A percentile compares a stretch with the other conserved stretches of the same genome.
These are phyloP conservation scores for Oasisia sp. DNA, from an alignment of 2,888 invertebrate genomes.

Conservation along the genomic window DNA sequence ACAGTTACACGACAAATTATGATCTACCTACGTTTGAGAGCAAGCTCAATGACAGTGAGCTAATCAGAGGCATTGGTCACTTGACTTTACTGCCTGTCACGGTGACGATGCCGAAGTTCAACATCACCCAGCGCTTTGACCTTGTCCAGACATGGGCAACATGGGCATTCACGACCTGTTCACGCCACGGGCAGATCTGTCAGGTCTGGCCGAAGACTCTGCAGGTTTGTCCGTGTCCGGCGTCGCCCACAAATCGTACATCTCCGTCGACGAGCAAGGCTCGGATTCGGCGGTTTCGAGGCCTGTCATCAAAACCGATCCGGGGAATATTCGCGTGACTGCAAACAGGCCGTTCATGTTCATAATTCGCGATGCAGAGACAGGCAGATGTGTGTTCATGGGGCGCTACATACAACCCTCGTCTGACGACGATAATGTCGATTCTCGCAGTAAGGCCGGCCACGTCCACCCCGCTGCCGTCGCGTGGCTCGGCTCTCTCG, in stretches of 20 bases:
- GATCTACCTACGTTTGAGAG: slow-evolving; percentile 43
- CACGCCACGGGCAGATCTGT: slow-evolving; percentile 48
- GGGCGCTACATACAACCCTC: slow-evolving; percentile 21
- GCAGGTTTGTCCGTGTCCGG: slow-evolving; percentile 48
- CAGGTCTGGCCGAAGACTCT: slow-evolving; percentile 48
- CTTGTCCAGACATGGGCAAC: slow-evolving; percentile 43
- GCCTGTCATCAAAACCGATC: slow-evolving; percentile 25
- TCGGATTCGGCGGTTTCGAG: slow-evolving; percentile 61
- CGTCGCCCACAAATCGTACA: slow-evolving; percentile 58
- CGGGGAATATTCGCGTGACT: slow-evolving; percentile 30
- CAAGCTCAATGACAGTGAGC: background rate
- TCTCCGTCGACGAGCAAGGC: slow-evolving; percentile 62
- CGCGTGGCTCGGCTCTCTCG: background rate
- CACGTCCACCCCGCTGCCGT: background rate
- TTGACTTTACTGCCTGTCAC: slow-evolving; percentile 28
- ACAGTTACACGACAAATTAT: too few species aligned
- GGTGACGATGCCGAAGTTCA: slow-evolving; percentile 52
- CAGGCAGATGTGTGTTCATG: slow-evolving; percentile 33
- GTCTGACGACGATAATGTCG: background rate
- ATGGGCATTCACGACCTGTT: slow-evolving; percentile 56
- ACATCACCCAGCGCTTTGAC: slow-evolving; percentile 46
- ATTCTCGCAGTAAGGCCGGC: background rate
- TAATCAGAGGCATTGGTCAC: background rate
- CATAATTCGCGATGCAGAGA: slow-evolving; percentile 45
- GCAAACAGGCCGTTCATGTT: slow-evolving; percentile 60